Percentiles rank a stretch among this genome's conserved stretches.
These are phyloP conservation scores for Anthonomus grandis DNA, from an alignment of 1,140 invertebrate genomes.

Conservation along the genomic window DNA sequence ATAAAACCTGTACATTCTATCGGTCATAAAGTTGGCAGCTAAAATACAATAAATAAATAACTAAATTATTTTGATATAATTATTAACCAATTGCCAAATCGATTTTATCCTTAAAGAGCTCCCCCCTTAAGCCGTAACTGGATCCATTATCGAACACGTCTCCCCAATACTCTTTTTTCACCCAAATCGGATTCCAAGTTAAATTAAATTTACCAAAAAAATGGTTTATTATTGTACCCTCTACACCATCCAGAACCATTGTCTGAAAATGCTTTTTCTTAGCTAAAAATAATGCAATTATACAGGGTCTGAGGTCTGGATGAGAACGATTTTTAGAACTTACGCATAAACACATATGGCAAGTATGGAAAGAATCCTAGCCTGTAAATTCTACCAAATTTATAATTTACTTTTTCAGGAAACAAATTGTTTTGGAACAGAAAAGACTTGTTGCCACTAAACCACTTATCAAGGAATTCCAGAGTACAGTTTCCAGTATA, in stretches of 20 bases:
- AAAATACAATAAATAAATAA: slow-evolving; percentile 2
- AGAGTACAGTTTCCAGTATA: background rate
- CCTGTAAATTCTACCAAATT: background rate
- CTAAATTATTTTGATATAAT: background rate
- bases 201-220: slow-evolving; percentile 11
- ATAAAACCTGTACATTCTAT: slow-evolving; percentile 12
- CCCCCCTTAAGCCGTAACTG: slow-evolving; percentile 9
- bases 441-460: background rate
- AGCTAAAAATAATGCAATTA: too few species aligned
- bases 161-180: slow-evolving; percentile 9
- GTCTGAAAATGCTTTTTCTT: too few species aligned
- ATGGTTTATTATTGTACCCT: background rate
- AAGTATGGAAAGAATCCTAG: background rate
- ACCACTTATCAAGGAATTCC: background rate
- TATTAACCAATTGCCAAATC: slow-evolving; percentile 5
- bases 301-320: too few species aligned
- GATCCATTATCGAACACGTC: slow-evolving; percentile 13
- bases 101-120: slow-evolving; percentile 4
- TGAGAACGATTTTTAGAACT: too few species aligned
- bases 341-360: background rate
- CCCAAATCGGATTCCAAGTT: background rate
- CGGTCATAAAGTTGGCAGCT: slow-evolving; percentile 4
- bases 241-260: background rate
- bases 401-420: background rate
- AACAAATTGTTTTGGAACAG: background rate